Percentiles rank a stretch among this genome's conserved stretches.
These are phyloP conservation scores for Macaria liturata DNA, from an alignment of 2,888 invertebrate species.

Conservation along the genomic window DNA sequence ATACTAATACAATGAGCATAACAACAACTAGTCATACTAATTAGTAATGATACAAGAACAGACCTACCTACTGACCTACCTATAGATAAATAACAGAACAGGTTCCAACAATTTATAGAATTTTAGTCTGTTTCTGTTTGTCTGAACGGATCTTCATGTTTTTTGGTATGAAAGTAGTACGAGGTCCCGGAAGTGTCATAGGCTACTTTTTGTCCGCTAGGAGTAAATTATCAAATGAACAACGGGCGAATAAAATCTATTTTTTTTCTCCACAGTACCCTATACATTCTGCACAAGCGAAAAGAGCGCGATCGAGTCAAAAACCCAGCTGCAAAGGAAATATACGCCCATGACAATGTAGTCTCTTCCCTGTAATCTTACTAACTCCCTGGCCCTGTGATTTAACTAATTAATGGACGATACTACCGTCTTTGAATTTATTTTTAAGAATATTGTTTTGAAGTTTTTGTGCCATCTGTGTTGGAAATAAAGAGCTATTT, in stretches of 20 bases:
- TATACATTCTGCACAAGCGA: constrained; percentile 64
- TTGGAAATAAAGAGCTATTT: not conserved
- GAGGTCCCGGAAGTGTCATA: no score
- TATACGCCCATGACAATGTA: constrained; percentile 65
- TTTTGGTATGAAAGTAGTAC: no score
- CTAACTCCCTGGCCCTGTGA: constrained; percentile 1
- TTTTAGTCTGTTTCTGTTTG: no score
- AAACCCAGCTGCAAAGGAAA: constrained; percentile 61
- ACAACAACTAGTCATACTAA: no score
- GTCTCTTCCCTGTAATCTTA: constrained; percentile 52
- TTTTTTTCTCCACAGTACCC: constrained; percentile 51
- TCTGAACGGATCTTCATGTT: no score
- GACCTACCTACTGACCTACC: no score
- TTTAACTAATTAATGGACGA: constrained; percentile 4
- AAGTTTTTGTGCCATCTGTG: not conserved
- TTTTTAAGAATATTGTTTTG: constrained; percentile 2
- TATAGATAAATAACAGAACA: no score
- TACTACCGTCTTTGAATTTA: not conserved
- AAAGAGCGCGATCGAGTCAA: constrained; percentile 55
- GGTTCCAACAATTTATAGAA: no score
- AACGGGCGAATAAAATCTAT: not conserved
- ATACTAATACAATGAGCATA: no score
- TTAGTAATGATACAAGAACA: no score
- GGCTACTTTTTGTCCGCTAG: no score
- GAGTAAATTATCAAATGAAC: no score